A percentile compares a stretch with the other conserved stretches of the same genome.
These are phyloP conservation scores for Aspidiotus destructor DNA, from an alignment of 2,888 invertebrate species.

Conservation along the genomic window DNA sequence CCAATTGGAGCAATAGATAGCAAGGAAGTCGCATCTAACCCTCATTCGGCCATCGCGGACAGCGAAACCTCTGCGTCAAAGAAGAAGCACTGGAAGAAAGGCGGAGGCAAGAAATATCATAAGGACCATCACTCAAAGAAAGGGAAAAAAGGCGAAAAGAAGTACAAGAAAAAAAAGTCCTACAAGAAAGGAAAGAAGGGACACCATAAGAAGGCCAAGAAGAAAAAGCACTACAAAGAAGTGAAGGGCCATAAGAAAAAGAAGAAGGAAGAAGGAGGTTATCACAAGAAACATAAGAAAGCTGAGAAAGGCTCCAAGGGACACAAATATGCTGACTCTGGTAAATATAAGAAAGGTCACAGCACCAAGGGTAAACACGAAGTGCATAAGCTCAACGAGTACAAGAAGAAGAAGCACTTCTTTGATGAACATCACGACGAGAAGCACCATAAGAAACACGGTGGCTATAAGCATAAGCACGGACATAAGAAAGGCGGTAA, in stretches of 20 bases:
- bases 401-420: constrained; percentile 76
- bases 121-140: constrained; percentile 55
- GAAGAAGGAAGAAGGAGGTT: constrained; percentile 56
- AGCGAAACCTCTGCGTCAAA: constrained; percentile 41
- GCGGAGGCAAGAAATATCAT: constrained; percentile 58
- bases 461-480: constrained; percentile 63
- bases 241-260: constrained; percentile 54
- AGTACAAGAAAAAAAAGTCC: constrained; percentile 59
- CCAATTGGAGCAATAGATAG: neutral
- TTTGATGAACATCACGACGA: constrained; percentile 75
- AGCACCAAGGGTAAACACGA: constrained; percentile 78
- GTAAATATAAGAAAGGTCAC: constrained; percentile 73
- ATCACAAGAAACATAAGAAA: constrained; percentile 54
- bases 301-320: constrained; percentile 59
- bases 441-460: constrained; percentile 72
- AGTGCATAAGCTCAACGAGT: constrained; percentile 74
- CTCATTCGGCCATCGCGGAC: constrained; percentile 24
- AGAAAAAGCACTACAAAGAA: constrained; percentile 51
- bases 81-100: constrained; percentile 50
- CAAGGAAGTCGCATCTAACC: neutral
- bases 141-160: constrained; percentile 61
- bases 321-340: constrained; percentile 56
- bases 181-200: constrained; percentile 61
- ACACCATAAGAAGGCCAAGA: constrained; percentile 60
- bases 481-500: constrained; percentile 73